phyloP scores from a whole-genome alignment of 1,140 invertebrate genomes.

The Diorhabda carinulata region DNA sequence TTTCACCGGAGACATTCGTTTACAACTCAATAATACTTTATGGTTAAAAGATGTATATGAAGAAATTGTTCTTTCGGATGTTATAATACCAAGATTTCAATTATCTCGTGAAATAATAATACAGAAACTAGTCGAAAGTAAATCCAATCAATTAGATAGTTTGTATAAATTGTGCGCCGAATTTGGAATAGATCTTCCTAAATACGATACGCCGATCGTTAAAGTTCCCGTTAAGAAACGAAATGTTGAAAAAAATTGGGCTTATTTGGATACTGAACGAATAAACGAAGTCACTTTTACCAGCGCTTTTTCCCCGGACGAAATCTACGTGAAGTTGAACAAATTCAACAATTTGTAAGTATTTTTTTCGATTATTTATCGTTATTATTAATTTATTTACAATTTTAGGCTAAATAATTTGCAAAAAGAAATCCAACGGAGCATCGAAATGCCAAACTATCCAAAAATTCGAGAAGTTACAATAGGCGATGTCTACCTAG shows the following conservation, averaged over 20 bases:
- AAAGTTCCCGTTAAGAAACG: constrained; percentile 7
- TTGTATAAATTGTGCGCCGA: constrained; percentile 34
- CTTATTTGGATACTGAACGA: constrained; percentile 30
- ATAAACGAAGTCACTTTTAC: constrained; percentile 32
- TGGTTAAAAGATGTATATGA: constrained; percentile 38
- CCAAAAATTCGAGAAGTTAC: constrained; percentile 19
- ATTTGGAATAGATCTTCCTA: constrained; percentile 30
- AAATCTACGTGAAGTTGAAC: constrained; percentile 36
- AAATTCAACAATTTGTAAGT: constrained; percentile 38
- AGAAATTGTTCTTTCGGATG: constrained; percentile 24
- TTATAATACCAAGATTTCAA: constrained; percentile 27
- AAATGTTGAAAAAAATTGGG: constrained; percentile 30
- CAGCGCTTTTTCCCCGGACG: constrained; percentile 27
- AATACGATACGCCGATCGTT: constrained; percentile 25
- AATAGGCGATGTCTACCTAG: constrained; percentile 30
- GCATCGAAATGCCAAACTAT: constrained; percentile 29
- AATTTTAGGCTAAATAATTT: constrained; percentile 32
- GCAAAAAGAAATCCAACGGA: constrained; percentile 33
- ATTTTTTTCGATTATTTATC: neutral
- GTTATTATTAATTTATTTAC: neutral
- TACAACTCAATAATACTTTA: constrained; percentile 34
- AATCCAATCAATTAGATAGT: constrained; percentile 21
- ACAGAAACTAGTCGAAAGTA: constrained; percentile 23
- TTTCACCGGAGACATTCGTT: constrained; percentile 26
- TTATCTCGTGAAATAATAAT: constrained; percentile 31